Percentiles rank a stretch among this genome's conserved stretches.
Evolutionary conservation across 1,140 invertebrate species (phyloP).

Genomic region (Oryzaephilus surinamensis): DNA sequence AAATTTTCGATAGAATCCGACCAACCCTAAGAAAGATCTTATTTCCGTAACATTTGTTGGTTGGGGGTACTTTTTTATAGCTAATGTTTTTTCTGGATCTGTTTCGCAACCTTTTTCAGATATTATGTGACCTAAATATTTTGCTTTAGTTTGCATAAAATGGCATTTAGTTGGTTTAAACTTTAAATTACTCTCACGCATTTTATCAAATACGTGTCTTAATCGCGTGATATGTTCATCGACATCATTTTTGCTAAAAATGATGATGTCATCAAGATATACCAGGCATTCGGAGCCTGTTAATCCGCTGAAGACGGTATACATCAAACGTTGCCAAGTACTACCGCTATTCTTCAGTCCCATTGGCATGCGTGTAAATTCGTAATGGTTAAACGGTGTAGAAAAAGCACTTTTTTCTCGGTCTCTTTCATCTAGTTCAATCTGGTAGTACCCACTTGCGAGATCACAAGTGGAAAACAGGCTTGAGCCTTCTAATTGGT

Average conservation of each 20-base stretch:
- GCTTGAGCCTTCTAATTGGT: slow-evolving; percentile 24
- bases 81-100: slow-evolving; percentile 15
- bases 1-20: slow-evolving; percentile 19
- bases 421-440: slow-evolving; percentile 12
- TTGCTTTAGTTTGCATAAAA: slow-evolving; percentile 14
- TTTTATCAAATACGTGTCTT: slow-evolving; percentile 9
- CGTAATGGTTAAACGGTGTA: slow-evolving; percentile 8
- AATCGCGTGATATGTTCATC: slow-evolving; percentile 16
- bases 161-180: slow-evolving; percentile 5
- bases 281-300: slow-evolving; percentile 17
- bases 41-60: slow-evolving; percentile 19
- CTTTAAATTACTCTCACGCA: slow-evolving; percentile 16
- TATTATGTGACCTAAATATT: slow-evolving; percentile 22
- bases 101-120: slow-evolving; percentile 17
- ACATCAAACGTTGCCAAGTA: slow-evolving; percentile 27
- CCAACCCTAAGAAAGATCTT: slow-evolving; percentile 16
- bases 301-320: slow-evolving; percentile 15
- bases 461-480: slow-evolving; percentile 37
- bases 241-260: slow-evolving; percentile 10
- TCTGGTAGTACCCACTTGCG: slow-evolving; percentile 15
- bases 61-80: slow-evolving; percentile 14
- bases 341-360: slow-evolving; percentile 16
- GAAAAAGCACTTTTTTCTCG: slow-evolving; percentile 25
- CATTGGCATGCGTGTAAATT: slow-evolving; percentile 14
- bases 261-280: slow-evolving; percentile 33